phyloP scores from a whole-genome alignment of 2,888 invertebrate species.

The Agonopterix alstromeriana region DNA sequence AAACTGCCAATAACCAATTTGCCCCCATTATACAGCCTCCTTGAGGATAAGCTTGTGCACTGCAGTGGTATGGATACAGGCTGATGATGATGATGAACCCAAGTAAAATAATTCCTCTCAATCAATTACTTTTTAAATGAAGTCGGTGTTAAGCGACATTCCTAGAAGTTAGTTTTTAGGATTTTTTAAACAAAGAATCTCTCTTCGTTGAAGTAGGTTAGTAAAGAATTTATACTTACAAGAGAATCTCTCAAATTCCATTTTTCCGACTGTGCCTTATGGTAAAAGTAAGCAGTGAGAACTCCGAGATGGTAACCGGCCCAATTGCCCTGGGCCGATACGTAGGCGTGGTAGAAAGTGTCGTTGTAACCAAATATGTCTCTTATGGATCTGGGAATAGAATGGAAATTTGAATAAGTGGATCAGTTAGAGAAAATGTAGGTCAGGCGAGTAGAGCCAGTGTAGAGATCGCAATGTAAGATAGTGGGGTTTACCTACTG shows the following conservation, averaged over 20 bases:
- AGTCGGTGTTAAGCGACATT: too few species aligned
- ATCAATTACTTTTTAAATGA: too few species aligned
- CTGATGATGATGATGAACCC: too few species aligned
- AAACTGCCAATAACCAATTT: too few species aligned
- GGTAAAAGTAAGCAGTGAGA: constrained; percentile 65
- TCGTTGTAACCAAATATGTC: constrained; percentile 68
- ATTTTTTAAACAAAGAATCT: too few species aligned
- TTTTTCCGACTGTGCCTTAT: constrained; percentile 55
- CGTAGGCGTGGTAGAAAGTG: constrained; percentile 68
- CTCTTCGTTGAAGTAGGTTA: too few species aligned
- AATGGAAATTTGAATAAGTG: not conserved
- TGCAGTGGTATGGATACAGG: too few species aligned
- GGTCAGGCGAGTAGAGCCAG: not conserved
- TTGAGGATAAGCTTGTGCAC: too few species aligned
- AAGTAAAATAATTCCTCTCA: too few species aligned
- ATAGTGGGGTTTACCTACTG: too few species aligned
- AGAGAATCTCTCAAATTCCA: constrained; percentile 57
- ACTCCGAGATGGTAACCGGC: constrained; percentile 68
- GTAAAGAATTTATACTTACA: constrained; percentile 28
- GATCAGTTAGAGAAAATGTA: not conserved
- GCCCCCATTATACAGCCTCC: too few species aligned
- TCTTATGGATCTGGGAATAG: constrained; percentile 52
- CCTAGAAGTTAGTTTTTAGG: too few species aligned
- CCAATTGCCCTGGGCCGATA: constrained; percentile 70
- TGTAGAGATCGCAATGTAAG: not conserved